Base-by-base conservation (phyloP, 2,113 vertebrate genomes). In the Hippocampus barbouri region DNA sequence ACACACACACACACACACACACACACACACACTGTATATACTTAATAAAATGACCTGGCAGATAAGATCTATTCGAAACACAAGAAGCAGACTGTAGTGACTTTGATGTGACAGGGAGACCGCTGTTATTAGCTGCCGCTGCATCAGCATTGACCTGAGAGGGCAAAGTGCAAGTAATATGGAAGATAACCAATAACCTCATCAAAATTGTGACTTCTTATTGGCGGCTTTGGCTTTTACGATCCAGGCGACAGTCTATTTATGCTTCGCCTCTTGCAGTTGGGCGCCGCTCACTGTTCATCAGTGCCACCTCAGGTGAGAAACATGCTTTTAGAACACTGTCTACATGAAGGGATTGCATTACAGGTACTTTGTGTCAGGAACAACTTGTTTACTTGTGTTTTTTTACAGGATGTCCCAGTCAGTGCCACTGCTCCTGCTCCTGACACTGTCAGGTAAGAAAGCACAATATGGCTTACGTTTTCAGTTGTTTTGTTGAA, bases 401-500 rank as follows among this genome's bases (percentile, higher is more conserved):
- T 51, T 18, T 51, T 51, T 72, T 71, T 43, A 40, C 78, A 90
- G 87, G 84, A 91, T 91, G 89, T 57, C 85, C 8, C 82, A 60
- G 69, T 25, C 73, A 0, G 34, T 74, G 70, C 74, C 88, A 21
- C 20, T 4, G 20, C 47, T 68, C 41, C 57, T 89, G 66, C 14
- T 85, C 70, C 76, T 90, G 85, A 43, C 77, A 0, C 66, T 90
- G 73, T 82, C 88, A 70, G 87, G 89, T 91, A 83, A 85, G 85
- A 71, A 60, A 30, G 56, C 49, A 16, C 8, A 23, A 30, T n/a
- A 54, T 11, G 12, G 8, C 18, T 63, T 40, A 8, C 2, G 8
- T 38, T 38, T 40, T 38, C 15, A 20, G 2, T 15, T 38, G 27
- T 41, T 10, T 41, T 41, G 34, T 63, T 2, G 2, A 23, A n/a